Conservation (phyloP, 2,888 invertebrate species). For the Xylota segnis region DNA sequence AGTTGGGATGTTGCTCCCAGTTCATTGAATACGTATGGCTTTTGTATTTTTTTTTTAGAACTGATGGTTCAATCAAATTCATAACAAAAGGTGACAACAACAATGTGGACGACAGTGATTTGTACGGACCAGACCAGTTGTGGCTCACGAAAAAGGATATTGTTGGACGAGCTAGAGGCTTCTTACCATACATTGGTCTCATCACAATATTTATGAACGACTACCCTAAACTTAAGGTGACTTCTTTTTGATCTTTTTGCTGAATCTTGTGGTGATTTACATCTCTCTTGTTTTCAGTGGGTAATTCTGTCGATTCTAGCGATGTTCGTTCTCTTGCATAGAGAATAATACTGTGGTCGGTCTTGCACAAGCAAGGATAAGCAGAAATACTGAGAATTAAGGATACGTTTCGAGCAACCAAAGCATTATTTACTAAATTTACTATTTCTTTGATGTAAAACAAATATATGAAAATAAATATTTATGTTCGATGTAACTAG, state of each 20-base stretch:
- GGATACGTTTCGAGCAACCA: too few relatives aligned
- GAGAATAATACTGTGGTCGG: slow-evolving; percentile 88
- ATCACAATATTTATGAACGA: slow-evolving; percentile 99
- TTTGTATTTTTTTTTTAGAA: slow-evolving; percentile 84
- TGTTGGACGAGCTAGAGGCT: slow-evolving; percentile 98
- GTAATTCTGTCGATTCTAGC: slow-evolving; percentile 95
- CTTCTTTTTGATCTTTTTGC: background rate
- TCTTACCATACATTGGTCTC: slow-evolving; percentile 98
- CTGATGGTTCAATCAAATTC: slow-evolving; percentile 97
- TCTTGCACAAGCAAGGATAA: slow-evolving; percentile 28
- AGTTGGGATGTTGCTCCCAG: slow-evolving; percentile 79
- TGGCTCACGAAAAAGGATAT: slow-evolving; percentile 99
- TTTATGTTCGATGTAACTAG: too few relatives aligned
- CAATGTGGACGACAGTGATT: slow-evolving; percentile 98
- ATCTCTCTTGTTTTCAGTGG: slow-evolving; percentile 88
- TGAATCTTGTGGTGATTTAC: background rate
- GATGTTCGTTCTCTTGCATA: slow-evolving; percentile 95
- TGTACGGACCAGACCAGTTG: slow-evolving; percentile 99
- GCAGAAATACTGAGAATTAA: too few relatives aligned
- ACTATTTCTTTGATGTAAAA: too few relatives aligned
- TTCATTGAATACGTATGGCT: background rate
- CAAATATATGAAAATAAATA: too few relatives aligned
- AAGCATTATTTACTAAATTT: too few relatives aligned
- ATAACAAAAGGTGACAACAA: slow-evolving; percentile 99
- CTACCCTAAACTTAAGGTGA: slow-evolving; percentile 98